Percentiles rank a stretch among this genome's conserved stretches.
These are phyloP conservation scores for Synergus itoensis DNA, from an alignment of 2,888 invertebrate species.

Conservation along the genomic window DNA sequence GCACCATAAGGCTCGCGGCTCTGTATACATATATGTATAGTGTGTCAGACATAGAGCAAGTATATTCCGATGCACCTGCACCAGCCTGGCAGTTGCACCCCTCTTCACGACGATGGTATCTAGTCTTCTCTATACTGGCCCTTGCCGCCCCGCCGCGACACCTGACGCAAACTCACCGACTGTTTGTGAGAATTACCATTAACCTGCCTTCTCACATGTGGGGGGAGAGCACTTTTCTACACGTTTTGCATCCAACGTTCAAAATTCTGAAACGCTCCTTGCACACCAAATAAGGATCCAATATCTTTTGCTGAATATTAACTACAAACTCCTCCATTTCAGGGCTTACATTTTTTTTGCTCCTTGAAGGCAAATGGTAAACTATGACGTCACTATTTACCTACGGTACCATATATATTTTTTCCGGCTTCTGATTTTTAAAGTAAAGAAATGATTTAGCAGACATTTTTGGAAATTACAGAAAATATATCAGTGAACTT, in stretches of 20 bases:
- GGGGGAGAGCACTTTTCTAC: constrained; percentile 38
- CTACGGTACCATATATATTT: too few relatives aligned
- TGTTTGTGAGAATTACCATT: constrained; percentile 73
- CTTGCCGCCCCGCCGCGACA: constrained; percentile 66
- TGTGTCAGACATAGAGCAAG: constrained; percentile 52
- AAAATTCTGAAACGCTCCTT: constrained; percentile 31
- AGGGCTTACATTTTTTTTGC: constrained; percentile 40
- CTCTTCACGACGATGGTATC: constrained; percentile 75
- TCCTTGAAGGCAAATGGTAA: background rate
- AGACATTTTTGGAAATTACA: too few relatives aligned
- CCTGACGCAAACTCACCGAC: constrained; percentile 69
- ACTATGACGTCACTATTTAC: too few relatives aligned
- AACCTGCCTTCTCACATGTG: constrained; percentile 71
- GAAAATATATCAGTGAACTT: too few relatives aligned
- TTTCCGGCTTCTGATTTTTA: too few relatives aligned
- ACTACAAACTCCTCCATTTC: constrained; percentile 22
- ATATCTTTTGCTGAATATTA: constrained; percentile 19
- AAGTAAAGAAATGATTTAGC: too few relatives aligned
- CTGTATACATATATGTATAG: constrained; percentile 7
- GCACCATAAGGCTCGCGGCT: constrained; percentile 53
- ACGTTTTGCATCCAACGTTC: constrained; percentile 19
- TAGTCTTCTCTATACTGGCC: constrained; percentile 62
- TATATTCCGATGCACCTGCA: constrained; percentile 67
- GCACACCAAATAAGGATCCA: constrained; percentile 11
- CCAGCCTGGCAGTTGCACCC: constrained; percentile 72